phyloP scores from a whole-genome alignment of 2,888 invertebrate species.

The Erpobdella octoculata region DNA sequence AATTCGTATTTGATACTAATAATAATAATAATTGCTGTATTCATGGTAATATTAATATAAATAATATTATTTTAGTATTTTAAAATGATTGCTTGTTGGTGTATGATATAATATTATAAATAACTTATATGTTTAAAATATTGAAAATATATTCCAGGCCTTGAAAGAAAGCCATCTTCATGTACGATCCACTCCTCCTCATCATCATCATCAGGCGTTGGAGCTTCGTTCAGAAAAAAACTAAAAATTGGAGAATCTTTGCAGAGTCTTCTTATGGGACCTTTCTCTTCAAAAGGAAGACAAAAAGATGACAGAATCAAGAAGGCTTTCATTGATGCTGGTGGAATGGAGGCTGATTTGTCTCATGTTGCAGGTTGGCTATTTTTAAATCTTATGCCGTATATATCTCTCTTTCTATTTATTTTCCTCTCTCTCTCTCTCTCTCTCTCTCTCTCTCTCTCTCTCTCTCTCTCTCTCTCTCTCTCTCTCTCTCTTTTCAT shows the following conservation, averaged over 20 bases:
- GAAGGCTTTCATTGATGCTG: not conserved
- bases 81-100: not conserved
- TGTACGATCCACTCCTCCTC: too few relatives aligned
- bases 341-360: not conserved
- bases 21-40: too few relatives aligned
- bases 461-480: not conserved
- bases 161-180: not conserved
- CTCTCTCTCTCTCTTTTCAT: not conserved
- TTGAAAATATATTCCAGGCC: not conserved
- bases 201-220: not conserved
- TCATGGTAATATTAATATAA: too few relatives aligned
- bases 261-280: conserved; percentile 1
- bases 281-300: not conserved
- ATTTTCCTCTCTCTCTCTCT: too few relatives aligned
- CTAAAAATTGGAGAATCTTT: not conserved
- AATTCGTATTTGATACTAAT: too few relatives aligned
- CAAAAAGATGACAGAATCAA: not conserved
- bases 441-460: not conserved
- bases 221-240: not conserved
- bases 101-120: not conserved
- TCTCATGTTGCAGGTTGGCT: conserved; percentile 2
- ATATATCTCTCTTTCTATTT: too few relatives aligned
- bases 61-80: not conserved
- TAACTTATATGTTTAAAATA: too few relatives aligned
- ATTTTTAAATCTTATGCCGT: too few relatives aligned